Conservation (phyloP, 2,888 invertebrate genomes). For the Acanthoscelides obtectus region DNA sequence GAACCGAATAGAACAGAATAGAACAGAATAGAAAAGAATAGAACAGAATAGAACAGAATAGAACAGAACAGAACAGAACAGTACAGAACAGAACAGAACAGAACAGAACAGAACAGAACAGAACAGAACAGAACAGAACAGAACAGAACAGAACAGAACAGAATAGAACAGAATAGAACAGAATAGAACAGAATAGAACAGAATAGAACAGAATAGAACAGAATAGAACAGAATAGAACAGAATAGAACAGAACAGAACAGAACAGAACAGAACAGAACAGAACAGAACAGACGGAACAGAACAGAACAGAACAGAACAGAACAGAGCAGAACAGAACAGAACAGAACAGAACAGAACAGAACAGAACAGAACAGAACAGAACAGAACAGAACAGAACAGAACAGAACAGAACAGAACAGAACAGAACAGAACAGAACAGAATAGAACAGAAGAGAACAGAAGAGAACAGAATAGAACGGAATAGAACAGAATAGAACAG, state of each 20-base stretch:
- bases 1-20: constrained; percentile 10
- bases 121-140: constrained; percentile 3
- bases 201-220: constrained; percentile 3
- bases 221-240: constrained; percentile 2
- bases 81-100: constrained; percentile 3
- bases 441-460: constrained; percentile 4
- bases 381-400: constrained; percentile 5
- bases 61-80: constrained; percentile 3
- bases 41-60: constrained; percentile 4
- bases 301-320: constrained; percentile 1
- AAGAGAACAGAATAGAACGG: constrained; percentile 4
- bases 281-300: constrained; percentile 1
- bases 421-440: constrained; percentile 5
- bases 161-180: constrained; percentile 3
- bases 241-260: constrained; percentile 1
- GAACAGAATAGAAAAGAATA: constrained; percentile 2
- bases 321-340: constrained; percentile 4
- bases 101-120: constrained; percentile 4
- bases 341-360: constrained; percentile 5
- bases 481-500: constrained; percentile 4
- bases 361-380: constrained; percentile 5
- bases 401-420: constrained; percentile 5
- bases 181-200: constrained; percentile 3
- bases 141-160: constrained; percentile 3
- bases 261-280: constrained; percentile 4